Base-by-base conservation (phyloP, 2,888 invertebrate species). In the Tetrapedia diversipes region DNA sequence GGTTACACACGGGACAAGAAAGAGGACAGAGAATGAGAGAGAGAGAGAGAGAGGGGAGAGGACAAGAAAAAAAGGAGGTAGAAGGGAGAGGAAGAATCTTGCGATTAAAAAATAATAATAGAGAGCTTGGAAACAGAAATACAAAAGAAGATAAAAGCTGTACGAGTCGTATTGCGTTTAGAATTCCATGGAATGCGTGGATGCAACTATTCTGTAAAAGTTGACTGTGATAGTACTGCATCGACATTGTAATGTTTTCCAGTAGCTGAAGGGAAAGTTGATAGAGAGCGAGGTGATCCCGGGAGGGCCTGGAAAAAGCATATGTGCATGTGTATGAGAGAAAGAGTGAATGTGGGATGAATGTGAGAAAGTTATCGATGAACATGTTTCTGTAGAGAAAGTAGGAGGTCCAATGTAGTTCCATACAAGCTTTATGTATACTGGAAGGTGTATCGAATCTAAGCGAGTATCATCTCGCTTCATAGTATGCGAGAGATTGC, bases 151-250 rank as follows among this genome's bases (percentile, higher is more conserved):
- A 32, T 14, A 45, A 32, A 60, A n/a, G 54, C 66, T 64, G 45
- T 63, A 61, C 37, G 19, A 43, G 47, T 54, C 65, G 65, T 77
- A 68, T 79, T 74, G 74, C 83, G 83, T 79, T 83, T 79, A 83
- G 83, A 83, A 81, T 83, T 70, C 65, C 78, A 68, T 69, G 80
- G 73, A 16, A 70, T 49, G 34, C 56, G 41, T 67, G 67, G 49
- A 69, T 72, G 81, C 80, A 51, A 49, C 65, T 75, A 75, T 73
- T 70, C 78, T 72, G 67, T 72, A 69, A 72, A 68, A 68, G 79
- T 77, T 75, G 75, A 78, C 82, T 82, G 82, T 82, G 82, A 82
- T 82, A 82, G 82, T 74, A 82, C 41, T 82, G 82, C 82, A 82
- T 77, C 77, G 71, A 79, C 34, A 60, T 68, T 72, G 39, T 72